Base-by-base conservation (phyloP, 1,140 invertebrate species). In the Zaprionus vittiger region DNA sequence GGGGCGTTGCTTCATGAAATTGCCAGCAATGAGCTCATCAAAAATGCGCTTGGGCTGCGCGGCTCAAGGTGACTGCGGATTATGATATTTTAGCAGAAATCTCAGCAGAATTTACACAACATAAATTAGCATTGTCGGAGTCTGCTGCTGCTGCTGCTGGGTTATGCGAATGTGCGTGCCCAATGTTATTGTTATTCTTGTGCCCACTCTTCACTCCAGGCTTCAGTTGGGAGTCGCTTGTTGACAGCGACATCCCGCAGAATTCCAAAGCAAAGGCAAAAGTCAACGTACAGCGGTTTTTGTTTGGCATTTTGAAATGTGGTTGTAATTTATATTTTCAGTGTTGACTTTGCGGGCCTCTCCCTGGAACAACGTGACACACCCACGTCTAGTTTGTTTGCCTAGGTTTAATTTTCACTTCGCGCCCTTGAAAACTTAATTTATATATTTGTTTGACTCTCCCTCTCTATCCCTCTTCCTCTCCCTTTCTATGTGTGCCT, bases 1-100 rank as follows among this genome's bases (percentile, higher is more conserved):
- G 68, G 57, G 70, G 67, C 24, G 54, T 62, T 44, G 66, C 73
- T 67, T 59, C 59, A 55, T 65, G 49, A 87, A 89, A 76, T 73
- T 73, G 70, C 56, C 55, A 79, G 66, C 85, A 76, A 83, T 85
- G 85, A 89, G 82, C 85, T 90, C 85, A 90, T 89, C 85, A 90
- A 85, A 89, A 89, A 60, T 78, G 49, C 69, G 52, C 54, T 26
- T 62, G 24, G 9, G 24, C 24, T 4, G 9, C 31, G 31, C 31
- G 11, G 31, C 34, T 63, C 84, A 44, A 80, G 49, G 60, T 70
- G 61, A 73, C 26, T 59, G 34, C 20, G 56, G 77, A 78, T 87
- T 87, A 87, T 80, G 66, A 73, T 73, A 83, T 81, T 74, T 80
- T 56, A 41, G 56, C 83, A 63, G 60, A 73, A 89, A 89, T 89